Evolutionary conservation across 2,797 vertebrate species (phyloP), one percentile per base, ranked within the genome.

Genomic region (Limosa lapponica): DNA sequence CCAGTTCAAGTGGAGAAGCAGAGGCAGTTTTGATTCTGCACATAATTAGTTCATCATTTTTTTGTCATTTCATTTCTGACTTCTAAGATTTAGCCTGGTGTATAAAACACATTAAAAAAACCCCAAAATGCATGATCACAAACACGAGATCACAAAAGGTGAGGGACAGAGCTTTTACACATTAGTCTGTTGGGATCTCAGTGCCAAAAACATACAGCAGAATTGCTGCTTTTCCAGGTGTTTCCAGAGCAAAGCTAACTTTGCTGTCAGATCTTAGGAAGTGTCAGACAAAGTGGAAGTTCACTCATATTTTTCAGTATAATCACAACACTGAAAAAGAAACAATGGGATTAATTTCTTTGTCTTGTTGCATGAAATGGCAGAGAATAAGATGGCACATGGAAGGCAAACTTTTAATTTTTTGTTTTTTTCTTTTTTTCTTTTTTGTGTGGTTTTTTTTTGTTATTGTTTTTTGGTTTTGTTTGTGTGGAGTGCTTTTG

Each of bases 91-190:
- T 89, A 89, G 59, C 24, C 5, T 93, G 46, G 62, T 36, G 65
- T 37, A 54, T 83, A 87, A 92, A 94, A 80, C 39, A 43, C 25
- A 67, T 71, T 69, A 89, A 61, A 92, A 87, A 88, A 77, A 8
- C 20, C 17, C 28, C 23, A 27, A 96, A 96, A 94, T 49, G 81
- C 25, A 81, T 97, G 43, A 79, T 92, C 48, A 39, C 80, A 89
- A 94, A 94, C 23, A 70, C 20, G 18, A 84, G 58, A 23, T 18
- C 25, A 74, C 30, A 81, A 86, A 91, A 88, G 3, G 18, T 8
- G 13, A 25, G 14, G 34, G 62, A 52, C 10, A 84, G 30, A 37
- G 32, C 13, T 44, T 94, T 94, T 83, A 46, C 23, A 86, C 16
- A 12, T 67, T 79, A 48, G 11, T 89, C 36, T 75, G 14, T 80